Evolutionary conservation across 2,888 invertebrate species (phyloP).

Genomic region (Galeruca laticollis): DNA sequence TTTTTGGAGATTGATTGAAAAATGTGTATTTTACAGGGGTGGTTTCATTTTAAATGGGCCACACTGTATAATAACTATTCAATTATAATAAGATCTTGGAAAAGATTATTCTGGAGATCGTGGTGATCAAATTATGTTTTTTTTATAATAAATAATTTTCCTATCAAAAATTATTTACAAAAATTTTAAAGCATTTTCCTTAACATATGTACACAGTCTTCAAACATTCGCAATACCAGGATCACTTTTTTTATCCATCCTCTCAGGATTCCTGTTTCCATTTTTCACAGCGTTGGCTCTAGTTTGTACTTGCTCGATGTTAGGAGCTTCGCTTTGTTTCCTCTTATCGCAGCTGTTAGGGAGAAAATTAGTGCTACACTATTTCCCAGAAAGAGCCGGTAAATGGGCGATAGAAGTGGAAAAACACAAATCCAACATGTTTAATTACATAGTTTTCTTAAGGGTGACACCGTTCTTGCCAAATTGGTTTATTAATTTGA

Average conservation of each 20-base stretch:
- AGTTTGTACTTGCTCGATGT: constrained; percentile 93
- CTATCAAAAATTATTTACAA: background rate
- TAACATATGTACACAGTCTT: constrained; percentile 74
- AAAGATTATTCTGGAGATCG: no score
- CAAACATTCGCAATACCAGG: constrained; percentile 99
- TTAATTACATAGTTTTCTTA: constrained; percentile 97
- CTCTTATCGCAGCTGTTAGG: constrained; percentile 92
- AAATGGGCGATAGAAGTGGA: constrained; percentile 88
- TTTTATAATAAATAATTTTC: constrained; percentile 18
- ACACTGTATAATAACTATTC: no score
- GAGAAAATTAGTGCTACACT: constrained; percentile 75
- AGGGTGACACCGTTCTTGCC: constrained; percentile 97
- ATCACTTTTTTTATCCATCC: constrained; percentile 95
- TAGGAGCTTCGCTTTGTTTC: constrained; percentile 97
- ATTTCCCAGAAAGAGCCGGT: constrained; percentile 88
- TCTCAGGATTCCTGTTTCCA: constrained; percentile 96
- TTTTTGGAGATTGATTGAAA: no score
- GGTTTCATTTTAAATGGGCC: no score
- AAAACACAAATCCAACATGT: constrained; percentile 87
- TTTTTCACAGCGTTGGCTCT: constrained; percentile 89
- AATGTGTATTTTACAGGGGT: no score
- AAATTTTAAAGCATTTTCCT: constrained; percentile 53
- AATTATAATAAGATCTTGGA: no score
- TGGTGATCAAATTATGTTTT: no score
- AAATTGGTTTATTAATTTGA: constrained; percentile 99